Conservation (phyloP, 2,113 vertebrate genomes). For the Acinonyx jubatus region DNA sequence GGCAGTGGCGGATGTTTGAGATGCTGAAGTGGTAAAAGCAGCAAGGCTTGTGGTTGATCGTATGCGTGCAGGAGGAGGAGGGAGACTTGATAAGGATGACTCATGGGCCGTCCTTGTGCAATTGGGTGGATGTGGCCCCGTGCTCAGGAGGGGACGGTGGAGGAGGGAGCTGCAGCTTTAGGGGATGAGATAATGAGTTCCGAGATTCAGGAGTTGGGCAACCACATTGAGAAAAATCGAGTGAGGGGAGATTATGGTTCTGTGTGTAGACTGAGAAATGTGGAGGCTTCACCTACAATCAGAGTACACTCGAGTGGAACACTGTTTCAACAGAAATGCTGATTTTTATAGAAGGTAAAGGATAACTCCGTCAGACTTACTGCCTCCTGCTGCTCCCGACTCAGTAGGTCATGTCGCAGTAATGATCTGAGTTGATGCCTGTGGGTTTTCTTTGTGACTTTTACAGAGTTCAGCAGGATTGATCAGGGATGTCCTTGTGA, state of each 20-base stretch:
- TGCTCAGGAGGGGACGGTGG: not conserved
- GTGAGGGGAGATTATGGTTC: not conserved
- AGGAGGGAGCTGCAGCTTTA: not conserved
- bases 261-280: not conserved
- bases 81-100: not conserved
- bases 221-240: not conserved
- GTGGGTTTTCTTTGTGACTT: not conserved
- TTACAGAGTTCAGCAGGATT: not conserved
- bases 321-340: not conserved
- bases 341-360: not conserved
- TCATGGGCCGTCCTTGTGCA: not conserved
- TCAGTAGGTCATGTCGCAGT: not conserved
- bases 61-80: not conserved
- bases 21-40: not conserved
- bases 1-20: not conserved
- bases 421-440: accelerated
- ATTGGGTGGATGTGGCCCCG: not conserved
- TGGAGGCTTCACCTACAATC: accelerated
- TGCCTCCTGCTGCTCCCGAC: not conserved
- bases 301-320: accelerated
- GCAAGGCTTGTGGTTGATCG: not conserved
- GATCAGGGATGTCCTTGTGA: not conserved
- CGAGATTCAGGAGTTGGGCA: not conserved
- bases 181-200: not conserved
- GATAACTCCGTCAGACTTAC: accelerated